Evolutionary conservation across 2,888 invertebrate species (phyloP), one percentile per base, ranked within the genome.

Genomic region (Lithodes maja): DNA sequence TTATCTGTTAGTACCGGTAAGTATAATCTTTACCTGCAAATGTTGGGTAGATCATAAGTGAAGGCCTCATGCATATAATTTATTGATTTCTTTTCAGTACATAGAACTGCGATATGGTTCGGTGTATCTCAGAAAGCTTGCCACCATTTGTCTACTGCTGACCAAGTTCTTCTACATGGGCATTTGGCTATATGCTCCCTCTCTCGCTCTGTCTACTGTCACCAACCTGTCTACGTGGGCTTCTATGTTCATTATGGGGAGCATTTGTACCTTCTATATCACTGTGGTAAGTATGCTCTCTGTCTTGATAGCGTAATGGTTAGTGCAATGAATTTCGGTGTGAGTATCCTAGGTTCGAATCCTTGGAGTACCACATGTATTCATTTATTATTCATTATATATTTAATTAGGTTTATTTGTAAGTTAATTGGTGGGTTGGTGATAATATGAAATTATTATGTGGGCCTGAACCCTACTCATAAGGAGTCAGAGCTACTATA

Each of bases 51-150:
- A 33, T 33, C 33, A 33, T 33, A 33, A 33, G 33, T 33, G 33
- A 33, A 33, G 33, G 33, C 33, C 33, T 33, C 33, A 33, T 33
- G 33, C 33, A 33, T 33, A 33, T 33, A 33, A 33, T 33, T 33
- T 33, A 33, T 33, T 33, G 33, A 33, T 33, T 52, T 79, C 3
- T 17, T 33, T 69, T 12, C 91, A 93, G 93, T 93, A 93, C 87
- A 82, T 93, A 53, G 93, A 93, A 86, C 78, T 92, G 61, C 87
- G 93, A 75, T 93, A 93, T 90, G 92, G 93, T 54, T 93, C 93
- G 3, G 54, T 92, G 3, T 92, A 92, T 3, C 92, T 93, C 9
- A 77, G 92, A 5, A 93, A 92, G 33, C 92, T 93, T 83, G 92
- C 92, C 12, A 89, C 92, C 0, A 92, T 93, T 71, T 93, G 92